Base-by-base conservation (phyloP, 2,888 invertebrate genomes). In the Eumerus sabulonum region DNA sequence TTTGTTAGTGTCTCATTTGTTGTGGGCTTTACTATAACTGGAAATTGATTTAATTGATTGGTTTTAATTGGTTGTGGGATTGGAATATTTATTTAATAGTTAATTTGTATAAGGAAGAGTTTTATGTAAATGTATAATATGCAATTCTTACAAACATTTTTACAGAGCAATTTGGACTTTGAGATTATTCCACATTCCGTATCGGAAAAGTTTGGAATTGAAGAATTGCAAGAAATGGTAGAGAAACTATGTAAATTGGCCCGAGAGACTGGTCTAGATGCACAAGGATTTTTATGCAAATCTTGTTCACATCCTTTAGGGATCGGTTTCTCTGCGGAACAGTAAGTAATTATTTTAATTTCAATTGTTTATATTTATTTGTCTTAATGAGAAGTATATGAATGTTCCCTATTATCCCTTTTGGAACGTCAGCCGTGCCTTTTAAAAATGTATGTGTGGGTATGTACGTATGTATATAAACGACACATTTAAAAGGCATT, bases 221-320 rank as follows among this genome's bases (percentile, higher is more conserved):
- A 85, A 38, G 92, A 92, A 82, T 85, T 92, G 66, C 91, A 92
- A 72, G 90, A 90, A 83, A 90, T 95, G 89, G 91, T 93, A 9
- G 90, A 91, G 48, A 92, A 93, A 83, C 86, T 95, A 35, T 93
- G 93, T 16, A 91, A 90, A 82, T 88, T 96, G 62, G 91, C 94
- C 0, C 91, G 91, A 53, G 98, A 98, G 87, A 92, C 92, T 76
- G 98, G 98, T 0, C 90, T 98, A 17, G 95, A 96, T 87, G 87
- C 90, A 13, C 98, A 98, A 87, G 95, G 96, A 85, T 98, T 96
- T 89, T 92, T 94, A 82, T 98, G 98, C 86, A 92, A 93, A 82
- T 85, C 85, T 18, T 89, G 89, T 56, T 91, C 90, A 50, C 90
- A 91, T 82, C 89, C 91, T 0, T 89, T 94, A 53, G 93, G 92